These are phyloP conservation scores for Eucera pruinosa DNA, from an alignment of 2,888 invertebrate species.

Conservation along the genomic window DNA sequence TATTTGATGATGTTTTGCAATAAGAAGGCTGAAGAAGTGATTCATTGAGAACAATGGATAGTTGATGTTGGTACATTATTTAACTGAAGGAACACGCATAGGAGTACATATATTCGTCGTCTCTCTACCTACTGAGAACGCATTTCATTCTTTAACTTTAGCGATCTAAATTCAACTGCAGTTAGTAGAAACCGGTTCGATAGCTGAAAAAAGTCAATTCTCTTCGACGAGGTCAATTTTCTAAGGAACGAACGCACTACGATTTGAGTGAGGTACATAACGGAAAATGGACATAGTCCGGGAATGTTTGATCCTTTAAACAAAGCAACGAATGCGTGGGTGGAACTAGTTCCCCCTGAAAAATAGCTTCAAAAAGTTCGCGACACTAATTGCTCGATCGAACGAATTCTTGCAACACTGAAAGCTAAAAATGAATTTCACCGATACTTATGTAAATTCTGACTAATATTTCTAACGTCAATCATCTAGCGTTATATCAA, in stretches of 20 bases:
- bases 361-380: slow-evolving; percentile 19
- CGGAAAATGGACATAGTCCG: slow-evolving; percentile 13
- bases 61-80: slow-evolving; percentile 1
- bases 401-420: slow-evolving; percentile 10
- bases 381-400: not conserved
- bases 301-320: slow-evolving; percentile 15
- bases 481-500: too few species aligned
- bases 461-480: too few species aligned
- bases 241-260: slow-evolving; percentile 11
- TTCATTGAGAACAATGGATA: not conserved
- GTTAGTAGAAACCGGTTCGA: slow-evolving; percentile 45
- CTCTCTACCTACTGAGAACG: not conserved
- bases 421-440: not conserved
- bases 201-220: slow-evolving; percentile 32
- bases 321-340: slow-evolving; percentile 26
- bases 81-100: not conserved
- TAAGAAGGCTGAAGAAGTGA: not conserved
- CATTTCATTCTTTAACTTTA: slow-evolving; percentile 16
- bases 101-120: not conserved
- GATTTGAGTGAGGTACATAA: not conserved
- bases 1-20: not conserved
- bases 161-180: slow-evolving; percentile 26
- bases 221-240: slow-evolving; percentile 33
- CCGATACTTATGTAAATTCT: not conserved
- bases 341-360: slow-evolving; percentile 28